These are phyloP conservation scores for Battus philenor DNA, from an alignment of 1,140 invertebrate species.

Conservation along the genomic window DNA sequence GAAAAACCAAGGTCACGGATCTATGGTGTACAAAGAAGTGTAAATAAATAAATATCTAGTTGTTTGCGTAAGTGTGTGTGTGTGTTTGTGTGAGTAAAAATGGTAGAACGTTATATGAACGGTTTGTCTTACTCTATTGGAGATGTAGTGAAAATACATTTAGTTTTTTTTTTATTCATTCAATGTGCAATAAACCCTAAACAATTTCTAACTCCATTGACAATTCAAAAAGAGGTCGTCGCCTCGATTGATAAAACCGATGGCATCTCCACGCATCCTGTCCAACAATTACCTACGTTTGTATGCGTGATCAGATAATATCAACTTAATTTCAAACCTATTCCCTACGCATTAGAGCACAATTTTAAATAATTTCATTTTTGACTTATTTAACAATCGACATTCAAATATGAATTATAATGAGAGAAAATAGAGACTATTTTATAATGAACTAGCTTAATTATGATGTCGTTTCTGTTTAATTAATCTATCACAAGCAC, in stretches of 20 bases:
- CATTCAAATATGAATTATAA: not conserved
- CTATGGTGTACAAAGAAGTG: too few relatives aligned
- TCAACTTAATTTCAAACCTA: not conserved
- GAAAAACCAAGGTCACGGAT: too few relatives aligned
- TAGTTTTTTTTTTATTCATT: too few relatives aligned
- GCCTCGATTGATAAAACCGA: slow-evolving; percentile 42
- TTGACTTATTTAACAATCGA: too few relatives aligned
- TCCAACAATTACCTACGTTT: slow-evolving; percentile 27
- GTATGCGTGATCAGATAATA: not conserved
- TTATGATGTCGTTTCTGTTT: slow-evolving; percentile 4
- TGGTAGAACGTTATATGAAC: too few relatives aligned
- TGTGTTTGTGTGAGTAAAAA: too few relatives aligned
- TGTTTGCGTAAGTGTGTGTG: too few relatives aligned
- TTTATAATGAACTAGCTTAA: not conserved
- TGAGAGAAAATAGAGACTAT: not conserved
- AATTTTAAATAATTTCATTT: too few relatives aligned
- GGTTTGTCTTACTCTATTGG: too few relatives aligned
- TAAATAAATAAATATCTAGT: too few relatives aligned
- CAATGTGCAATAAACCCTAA: not conserved
- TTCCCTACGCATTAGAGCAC: not conserved
- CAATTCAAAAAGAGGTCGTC: slow-evolving; percentile 46
- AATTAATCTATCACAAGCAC: slow-evolving; percentile 10
- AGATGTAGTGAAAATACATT: too few relatives aligned
- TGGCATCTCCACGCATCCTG: slow-evolving; percentile 41
- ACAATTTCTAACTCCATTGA: slow-evolving; percentile 22